phyloP scores from a whole-genome alignment of 2,888 invertebrate species.

The Lasioglossum leucozonium region DNA sequence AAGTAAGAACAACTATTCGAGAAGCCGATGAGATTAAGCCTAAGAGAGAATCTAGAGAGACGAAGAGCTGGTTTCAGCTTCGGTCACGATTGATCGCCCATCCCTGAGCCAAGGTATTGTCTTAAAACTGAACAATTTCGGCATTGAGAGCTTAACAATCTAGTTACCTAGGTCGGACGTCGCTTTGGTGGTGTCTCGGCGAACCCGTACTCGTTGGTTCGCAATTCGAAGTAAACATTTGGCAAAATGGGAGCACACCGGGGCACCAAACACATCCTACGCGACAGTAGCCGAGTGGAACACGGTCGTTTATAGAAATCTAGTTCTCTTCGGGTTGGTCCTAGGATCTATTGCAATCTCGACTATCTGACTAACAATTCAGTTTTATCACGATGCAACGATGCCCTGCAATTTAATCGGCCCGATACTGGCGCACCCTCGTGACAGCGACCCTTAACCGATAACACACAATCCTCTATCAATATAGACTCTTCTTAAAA shows the following conservation, averaged over 20 bases:
- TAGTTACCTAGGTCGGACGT: constrained; percentile 59
- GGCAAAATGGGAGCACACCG: constrained; percentile 64
- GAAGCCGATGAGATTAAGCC: background rate
- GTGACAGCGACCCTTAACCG: constrained; percentile 4
- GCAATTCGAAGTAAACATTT: constrained; percentile 43
- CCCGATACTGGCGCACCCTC: constrained; percentile 8
- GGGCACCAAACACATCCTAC: constrained; percentile 63
- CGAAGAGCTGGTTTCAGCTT: constrained; percentile 24
- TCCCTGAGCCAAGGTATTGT: constrained; percentile 48
- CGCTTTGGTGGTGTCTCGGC: constrained; percentile 44
- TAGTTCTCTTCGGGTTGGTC: background rate
- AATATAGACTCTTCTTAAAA: constrained; percentile 7
- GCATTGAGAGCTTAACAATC: constrained; percentile 43
- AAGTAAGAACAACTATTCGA: background rate
- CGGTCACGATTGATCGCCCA: constrained; percentile 26
- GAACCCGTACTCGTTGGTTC: constrained; percentile 33
- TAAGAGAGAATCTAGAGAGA: background rate
- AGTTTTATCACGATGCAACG: background rate
- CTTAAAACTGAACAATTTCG: constrained; percentile 45
- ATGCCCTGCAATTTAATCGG: background rate
- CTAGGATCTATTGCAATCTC: background rate
- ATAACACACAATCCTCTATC: background rate
- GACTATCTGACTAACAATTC: constrained; percentile 27
- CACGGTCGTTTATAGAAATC: constrained; percentile 7
- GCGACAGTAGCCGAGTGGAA: constrained; percentile 32